Percentiles rank a stretch among this genome's conserved stretches.
These are phyloP conservation scores for Limnephilus auricula DNA, from an alignment of 2,888 invertebrate species.

Conservation along the genomic window DNA sequence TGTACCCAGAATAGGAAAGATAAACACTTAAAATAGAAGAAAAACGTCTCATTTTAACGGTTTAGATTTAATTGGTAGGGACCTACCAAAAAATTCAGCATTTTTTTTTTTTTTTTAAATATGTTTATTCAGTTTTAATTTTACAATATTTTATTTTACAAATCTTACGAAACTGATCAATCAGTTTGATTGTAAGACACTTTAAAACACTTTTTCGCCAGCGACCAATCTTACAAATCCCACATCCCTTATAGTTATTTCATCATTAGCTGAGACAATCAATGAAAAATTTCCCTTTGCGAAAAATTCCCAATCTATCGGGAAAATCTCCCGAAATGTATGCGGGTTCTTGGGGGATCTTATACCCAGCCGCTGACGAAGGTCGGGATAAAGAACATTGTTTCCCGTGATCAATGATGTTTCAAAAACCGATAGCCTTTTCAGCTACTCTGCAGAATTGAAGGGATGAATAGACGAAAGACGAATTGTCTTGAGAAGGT, in stretches of 20 bases:
- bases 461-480: background rate
- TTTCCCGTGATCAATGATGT: slow-evolving; percentile 13
- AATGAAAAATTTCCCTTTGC: slow-evolving; percentile 36
- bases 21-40: too few relatives aligned
- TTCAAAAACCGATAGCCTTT: slow-evolving; percentile 11
- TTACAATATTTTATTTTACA: too few relatives aligned
- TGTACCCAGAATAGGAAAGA: too few relatives aligned
- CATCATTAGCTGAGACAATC: slow-evolving; percentile 31
- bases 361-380: slow-evolving; percentile 38
- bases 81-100: too few relatives aligned
- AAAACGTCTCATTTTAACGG: too few relatives aligned
- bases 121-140: too few relatives aligned
- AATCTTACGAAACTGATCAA: too few relatives aligned
- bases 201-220: too few relatives aligned
- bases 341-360: slow-evolving; percentile 31
- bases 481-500: background rate
- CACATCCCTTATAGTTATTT: background rate
- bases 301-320: slow-evolving; percentile 13
- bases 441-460: slow-evolving; percentile 10
- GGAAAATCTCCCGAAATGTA: slow-evolving; percentile 19
- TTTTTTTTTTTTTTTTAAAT: too few relatives aligned
- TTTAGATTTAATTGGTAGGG: too few relatives aligned
- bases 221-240: background rate
- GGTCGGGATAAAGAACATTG: slow-evolving; percentile 41
- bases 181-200: too few relatives aligned